Evolutionary conservation across 2,888 invertebrate genomes (phyloP).

Genomic region (Caenorhabditis sp.): DNA sequence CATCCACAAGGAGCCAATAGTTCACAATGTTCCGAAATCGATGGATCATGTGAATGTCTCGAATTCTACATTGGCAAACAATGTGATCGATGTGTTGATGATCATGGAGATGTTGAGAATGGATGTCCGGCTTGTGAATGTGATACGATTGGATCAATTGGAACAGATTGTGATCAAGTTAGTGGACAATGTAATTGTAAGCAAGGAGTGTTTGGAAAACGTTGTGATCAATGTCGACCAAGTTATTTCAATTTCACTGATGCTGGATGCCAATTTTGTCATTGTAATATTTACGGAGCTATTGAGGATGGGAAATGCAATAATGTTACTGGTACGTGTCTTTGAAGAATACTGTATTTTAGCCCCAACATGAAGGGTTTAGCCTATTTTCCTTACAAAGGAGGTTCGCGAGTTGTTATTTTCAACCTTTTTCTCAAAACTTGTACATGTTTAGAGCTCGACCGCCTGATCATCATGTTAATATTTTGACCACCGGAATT

Average conservation of each 20-base stretch:
- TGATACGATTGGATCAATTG: conserved; percentile 65
- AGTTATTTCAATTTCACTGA: conserved; percentile 70
- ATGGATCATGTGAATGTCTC: conserved; percentile 68
- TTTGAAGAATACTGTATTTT: no score
- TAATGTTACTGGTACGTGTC: conserved; percentile 2
- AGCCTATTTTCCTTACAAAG: no score
- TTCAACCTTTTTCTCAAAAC: no score
- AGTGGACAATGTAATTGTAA: conserved; percentile 73
- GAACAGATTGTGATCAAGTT: conserved; percentile 63
- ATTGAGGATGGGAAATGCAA: conserved; percentile 56
- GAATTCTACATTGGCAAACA: conserved; percentile 72
- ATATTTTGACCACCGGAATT: no score
- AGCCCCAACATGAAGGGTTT: no score
- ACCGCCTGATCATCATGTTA: no score
- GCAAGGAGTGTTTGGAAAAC: conserved; percentile 72
- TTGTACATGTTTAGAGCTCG: no score
- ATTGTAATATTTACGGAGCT: conserved; percentile 67
- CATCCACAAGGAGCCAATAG: conserved; percentile 75
- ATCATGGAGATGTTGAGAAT: conserved; percentile 81
- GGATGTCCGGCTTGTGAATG: conserved; percentile 82
- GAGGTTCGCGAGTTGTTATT: no score
- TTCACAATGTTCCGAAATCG: conserved; percentile 78
- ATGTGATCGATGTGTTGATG: conserved; percentile 74
- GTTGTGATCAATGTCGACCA: conserved; percentile 71
- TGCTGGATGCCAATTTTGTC: conserved; percentile 70